Evolutionary conservation across 35 echinoderm and acorn worm genomes (phyloP).

Genomic region (Chiridota heheva): DNA sequence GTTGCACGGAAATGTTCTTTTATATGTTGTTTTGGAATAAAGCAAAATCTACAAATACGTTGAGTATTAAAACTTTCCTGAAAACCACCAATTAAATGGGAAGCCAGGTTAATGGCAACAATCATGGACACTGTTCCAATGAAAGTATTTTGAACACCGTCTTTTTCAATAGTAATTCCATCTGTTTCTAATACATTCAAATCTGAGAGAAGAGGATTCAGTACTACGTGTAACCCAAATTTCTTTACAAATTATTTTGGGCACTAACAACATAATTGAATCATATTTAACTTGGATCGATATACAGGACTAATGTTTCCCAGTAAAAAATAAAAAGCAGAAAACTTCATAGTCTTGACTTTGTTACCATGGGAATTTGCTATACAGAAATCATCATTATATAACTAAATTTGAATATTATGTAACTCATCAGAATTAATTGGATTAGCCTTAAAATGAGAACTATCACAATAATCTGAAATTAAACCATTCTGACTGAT

Average conservation of each 20-base stretch:
- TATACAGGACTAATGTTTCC: neutral
- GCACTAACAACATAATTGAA: too few relatives aligned
- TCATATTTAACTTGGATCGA: constrained; percentile 3
- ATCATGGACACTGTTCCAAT: constrained; percentile 14
- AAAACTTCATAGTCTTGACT: constrained; percentile 40
- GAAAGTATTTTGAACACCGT: neutral
- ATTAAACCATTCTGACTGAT: neutral
- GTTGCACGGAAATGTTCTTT: too few relatives aligned
- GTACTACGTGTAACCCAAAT: too few relatives aligned
- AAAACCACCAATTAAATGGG: constrained; percentile 32
- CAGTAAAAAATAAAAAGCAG: constrained; percentile 41
- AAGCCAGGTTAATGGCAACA: constrained; percentile 14
- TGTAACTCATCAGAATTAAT: neutral
- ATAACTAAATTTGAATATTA: constrained; percentile 35
- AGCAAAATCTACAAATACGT: constrained; percentile 39
- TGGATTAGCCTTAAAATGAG: neutral
- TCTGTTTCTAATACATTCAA: neutral
- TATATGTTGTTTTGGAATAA: too few relatives aligned
- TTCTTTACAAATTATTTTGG: too few relatives aligned
- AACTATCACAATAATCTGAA: neutral
- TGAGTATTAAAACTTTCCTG: constrained; percentile 30
- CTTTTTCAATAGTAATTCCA: neutral
- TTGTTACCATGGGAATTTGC: constrained; percentile 38
- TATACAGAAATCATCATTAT: constrained; percentile 48
- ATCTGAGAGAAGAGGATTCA: too few relatives aligned